Conservation (phyloP, 2,113 vertebrate species). For the Crotalus tigris region DNA sequence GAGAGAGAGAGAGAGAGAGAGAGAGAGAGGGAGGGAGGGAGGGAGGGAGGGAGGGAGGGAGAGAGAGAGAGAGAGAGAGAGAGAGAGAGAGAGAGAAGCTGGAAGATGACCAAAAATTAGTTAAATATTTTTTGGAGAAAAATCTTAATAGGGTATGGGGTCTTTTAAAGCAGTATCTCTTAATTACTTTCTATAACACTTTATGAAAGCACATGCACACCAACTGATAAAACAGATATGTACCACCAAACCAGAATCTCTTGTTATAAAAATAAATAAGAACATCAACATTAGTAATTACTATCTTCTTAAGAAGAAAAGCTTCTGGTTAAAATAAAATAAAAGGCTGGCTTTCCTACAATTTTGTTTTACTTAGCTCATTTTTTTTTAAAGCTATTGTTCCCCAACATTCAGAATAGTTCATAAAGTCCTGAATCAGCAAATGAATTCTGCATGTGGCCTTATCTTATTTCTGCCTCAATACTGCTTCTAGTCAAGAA, state of each 20-base stretch:
- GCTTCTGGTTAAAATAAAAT: constrained; percentile 24
- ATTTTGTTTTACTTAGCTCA: not conserved
- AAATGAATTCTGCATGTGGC: constrained; percentile 5
- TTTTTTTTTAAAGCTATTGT: not conserved
- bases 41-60: constrained; percentile 61
- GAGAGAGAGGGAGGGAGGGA: constrained; percentile 49
- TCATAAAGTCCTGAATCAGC: constrained; percentile 4
- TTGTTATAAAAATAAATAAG: constrained; percentile 28
- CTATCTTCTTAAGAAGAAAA: not conserved
- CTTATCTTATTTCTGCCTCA: not conserved
- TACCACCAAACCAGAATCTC: constrained; percentile 35
- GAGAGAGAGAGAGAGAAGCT: not conserved
- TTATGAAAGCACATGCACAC: not conserved
- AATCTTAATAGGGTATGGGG: constrained; percentile 46
- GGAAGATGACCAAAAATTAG: constrained; percentile 52
- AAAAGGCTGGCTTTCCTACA: constrained; percentile 2
- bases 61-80: constrained; percentile 63
- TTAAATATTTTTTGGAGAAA: constrained; percentile 67
- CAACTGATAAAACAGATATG: constrained; percentile 31
- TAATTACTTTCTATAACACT: constrained; percentile 72
- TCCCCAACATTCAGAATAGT: not conserved
- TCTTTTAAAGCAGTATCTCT: constrained; percentile 70
- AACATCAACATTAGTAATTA: constrained; percentile 9
- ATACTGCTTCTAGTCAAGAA: constrained; percentile 7
- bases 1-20: constrained; percentile 23